A percentile compares a stretch with the other conserved stretches of the same genome.
phyloP scores from a whole-genome alignment of 2,888 invertebrate species.

The Cheilosia urbana region DNA sequence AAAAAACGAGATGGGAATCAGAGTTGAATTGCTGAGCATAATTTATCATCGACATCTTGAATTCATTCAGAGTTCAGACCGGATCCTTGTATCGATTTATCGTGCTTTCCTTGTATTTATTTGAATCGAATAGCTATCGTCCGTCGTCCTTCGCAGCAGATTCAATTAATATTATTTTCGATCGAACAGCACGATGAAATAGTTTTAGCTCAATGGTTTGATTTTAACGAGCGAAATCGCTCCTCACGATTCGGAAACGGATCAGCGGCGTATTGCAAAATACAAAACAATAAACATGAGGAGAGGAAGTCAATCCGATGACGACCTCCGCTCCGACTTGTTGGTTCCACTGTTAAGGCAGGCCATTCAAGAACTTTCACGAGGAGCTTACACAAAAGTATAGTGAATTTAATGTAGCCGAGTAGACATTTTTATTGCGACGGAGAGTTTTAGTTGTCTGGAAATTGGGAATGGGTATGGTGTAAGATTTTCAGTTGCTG shows the following conservation, averaged over 20 bases:
- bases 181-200: constrained; percentile 3
- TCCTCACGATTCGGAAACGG: constrained; percentile 6
- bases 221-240: constrained; percentile 52
- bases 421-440: constrained; percentile 7
- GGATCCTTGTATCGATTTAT: constrained; percentile 53
- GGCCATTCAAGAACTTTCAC: not conserved
- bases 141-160: constrained; percentile 25
- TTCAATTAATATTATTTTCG: constrained; percentile 45
- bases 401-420: constrained; percentile 15
- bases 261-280: constrained; percentile 28
- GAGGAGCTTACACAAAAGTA: constrained; percentile 1
- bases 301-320: not conserved
- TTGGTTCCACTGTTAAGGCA: not conserved
- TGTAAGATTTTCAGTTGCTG: constrained; percentile 14
- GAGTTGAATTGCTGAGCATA: constrained; percentile 37
- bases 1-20: constrained; percentile 17
- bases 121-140: constrained; percentile 10
- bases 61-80: constrained; percentile 29
- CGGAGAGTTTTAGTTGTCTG: not conserved
- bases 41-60: constrained; percentile 59
- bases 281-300: constrained; percentile 10
- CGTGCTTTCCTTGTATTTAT: constrained; percentile 28
- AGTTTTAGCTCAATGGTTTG: constrained; percentile 35
- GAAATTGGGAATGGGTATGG: not conserved
- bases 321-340: no score